Evolutionary conservation across 2,888 invertebrate species (phyloP).

Genomic region (Synergus umbraculus): DNA sequence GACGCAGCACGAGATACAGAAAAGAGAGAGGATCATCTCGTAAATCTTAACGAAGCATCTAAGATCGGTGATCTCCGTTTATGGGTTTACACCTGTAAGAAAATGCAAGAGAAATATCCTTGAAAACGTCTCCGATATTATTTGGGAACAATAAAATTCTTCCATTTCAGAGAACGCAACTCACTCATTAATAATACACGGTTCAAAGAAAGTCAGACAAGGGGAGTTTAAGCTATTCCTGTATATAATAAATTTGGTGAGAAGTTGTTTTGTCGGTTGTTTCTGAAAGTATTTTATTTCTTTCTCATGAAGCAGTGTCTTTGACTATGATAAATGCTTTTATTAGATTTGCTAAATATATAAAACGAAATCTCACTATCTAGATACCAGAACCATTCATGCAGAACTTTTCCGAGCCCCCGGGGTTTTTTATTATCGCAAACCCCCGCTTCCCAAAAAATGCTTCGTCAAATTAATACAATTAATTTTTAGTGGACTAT

Average conservation of each 20-base stretch:
- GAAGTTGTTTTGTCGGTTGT: background rate
- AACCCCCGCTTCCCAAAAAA: too few relatives aligned
- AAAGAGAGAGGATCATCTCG: constrained; percentile 56
- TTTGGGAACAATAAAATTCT: background rate
- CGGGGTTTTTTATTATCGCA: too few relatives aligned
- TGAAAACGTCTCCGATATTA: background rate
- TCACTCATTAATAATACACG: constrained; percentile 20
- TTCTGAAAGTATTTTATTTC: constrained; percentile 1
- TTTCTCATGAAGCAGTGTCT: background rate
- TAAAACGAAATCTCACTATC: background rate
- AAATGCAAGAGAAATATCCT: background rate
- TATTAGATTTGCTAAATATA: background rate
- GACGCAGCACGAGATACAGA: constrained; percentile 54
- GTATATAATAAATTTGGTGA: constrained; percentile 22
- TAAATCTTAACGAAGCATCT: constrained; percentile 66
- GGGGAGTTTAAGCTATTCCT: constrained; percentile 15
- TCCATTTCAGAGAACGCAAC: constrained; percentile 3
- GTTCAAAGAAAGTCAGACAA: constrained; percentile 10
- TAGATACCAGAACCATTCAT: too few relatives aligned
- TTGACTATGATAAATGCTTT: constrained; percentile 18
- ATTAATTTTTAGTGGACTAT: too few relatives aligned
- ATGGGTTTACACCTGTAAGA: constrained; percentile 63
- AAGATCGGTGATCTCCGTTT: constrained; percentile 64
- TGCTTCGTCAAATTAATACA: too few relatives aligned
- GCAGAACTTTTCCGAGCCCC: background rate